Evolutionary conservation across 1,140 invertebrate species (phyloP).

Genomic region (Aphis craccivora): DNA sequence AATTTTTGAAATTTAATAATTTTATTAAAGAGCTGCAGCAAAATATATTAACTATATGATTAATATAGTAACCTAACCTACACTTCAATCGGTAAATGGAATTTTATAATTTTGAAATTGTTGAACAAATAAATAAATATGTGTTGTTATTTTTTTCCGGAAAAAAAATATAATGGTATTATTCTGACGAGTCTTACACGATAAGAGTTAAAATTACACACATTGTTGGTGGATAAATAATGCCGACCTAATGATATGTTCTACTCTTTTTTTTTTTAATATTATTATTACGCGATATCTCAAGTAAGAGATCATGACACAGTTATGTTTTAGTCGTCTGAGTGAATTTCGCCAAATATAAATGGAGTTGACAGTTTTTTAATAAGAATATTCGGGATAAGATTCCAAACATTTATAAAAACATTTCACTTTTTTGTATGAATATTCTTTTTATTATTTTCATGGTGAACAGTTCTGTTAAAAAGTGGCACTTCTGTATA

Average conservation of each 20-base stretch:
- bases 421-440: slow-evolving; percentile 3
- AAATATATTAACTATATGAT: neutral
- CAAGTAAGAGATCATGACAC: neutral
- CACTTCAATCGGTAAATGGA: neutral
- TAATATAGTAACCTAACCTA: neutral
- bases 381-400: neutral
- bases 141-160: neutral
- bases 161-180: no score
- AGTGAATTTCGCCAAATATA: neutral
- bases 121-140: neutral
- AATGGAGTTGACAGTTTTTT: slow-evolving; percentile 24
- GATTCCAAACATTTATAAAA: neutral
- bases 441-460: neutral
- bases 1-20: neutral
- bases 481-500: neutral
- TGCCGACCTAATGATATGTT: neutral
- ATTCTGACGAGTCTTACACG: neutral
- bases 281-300: neutral
- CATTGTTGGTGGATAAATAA: neutral
- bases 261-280: neutral
- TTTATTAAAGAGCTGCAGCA: neutral
- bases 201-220: neutral
- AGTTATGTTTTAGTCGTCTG: neutral
- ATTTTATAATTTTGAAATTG: neutral
- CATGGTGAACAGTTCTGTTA: neutral